Evolutionary conservation across 2,113 vertebrate species (phyloP).

Genomic region (Catagonus wagneri): DNA sequence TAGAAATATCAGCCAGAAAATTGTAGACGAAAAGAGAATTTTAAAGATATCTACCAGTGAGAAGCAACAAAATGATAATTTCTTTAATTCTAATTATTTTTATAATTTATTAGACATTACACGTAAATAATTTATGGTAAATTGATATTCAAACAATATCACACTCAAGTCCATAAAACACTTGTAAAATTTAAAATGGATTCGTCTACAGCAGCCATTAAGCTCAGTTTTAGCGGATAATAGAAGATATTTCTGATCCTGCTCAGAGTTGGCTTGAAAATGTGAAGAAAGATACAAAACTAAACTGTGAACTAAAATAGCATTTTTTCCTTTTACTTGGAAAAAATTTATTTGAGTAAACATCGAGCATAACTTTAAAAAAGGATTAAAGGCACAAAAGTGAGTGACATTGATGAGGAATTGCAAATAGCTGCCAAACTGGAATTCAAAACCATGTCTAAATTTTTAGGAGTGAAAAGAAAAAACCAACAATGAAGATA

Average conservation of each 20-base stretch:
- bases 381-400: conserved; percentile 60
- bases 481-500: conserved; percentile 4
- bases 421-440: conserved; percentile 54
- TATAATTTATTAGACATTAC: not conserved
- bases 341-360: conserved; percentile 54
- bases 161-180: not conserved
- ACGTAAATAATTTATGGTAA: not conserved
- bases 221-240: not conserved
- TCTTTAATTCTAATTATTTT: conserved; percentile 28
- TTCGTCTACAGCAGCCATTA: not conserved
- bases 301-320: conserved; percentile 49
- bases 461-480: conserved; percentile 69
- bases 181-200: not conserved
- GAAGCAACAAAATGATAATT: not conserved
- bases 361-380: conserved; percentile 51
- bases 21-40: not conserved
- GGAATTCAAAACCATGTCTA: conserved; percentile 72
- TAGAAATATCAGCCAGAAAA: not conserved
- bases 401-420: conserved; percentile 60
- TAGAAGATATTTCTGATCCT: not conserved
- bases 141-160: not conserved
- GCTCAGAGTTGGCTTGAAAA: not conserved
- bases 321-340: conserved; percentile 66
- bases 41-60: not conserved
- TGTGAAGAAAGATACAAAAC: conserved; percentile 51